Base-by-base conservation (phyloP, 2,113 vertebrate genomes). In the Vulpes ferrilata region DNA sequence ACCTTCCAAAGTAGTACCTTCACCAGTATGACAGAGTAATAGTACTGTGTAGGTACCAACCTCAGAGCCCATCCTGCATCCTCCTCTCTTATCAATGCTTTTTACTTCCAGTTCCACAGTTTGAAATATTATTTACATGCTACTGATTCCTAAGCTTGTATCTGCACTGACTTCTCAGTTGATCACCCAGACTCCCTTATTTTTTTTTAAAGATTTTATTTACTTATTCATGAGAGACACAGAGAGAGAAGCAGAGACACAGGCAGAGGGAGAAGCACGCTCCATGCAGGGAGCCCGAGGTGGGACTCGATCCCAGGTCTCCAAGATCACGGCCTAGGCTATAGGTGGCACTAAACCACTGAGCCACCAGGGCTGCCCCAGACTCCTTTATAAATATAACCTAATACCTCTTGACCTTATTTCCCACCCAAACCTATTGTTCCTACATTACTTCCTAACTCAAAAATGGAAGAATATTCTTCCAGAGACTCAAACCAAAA, bases 401-500 rank as follows among this genome's bases (percentile, higher is more conserved):
- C 11, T 53, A 48, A 73, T 48, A 90, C 0, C 22, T 90, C 30
- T 3, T 43, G 88, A 88, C 8, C 35, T 85, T 73, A 81, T 22
- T 69, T 88, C 53, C 12, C 23, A 94, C 71, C 43, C 13, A 84
- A 64, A 92, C 3, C 32, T 71, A 55, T 11, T 48, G 7, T 71
- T 91, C 35, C 30, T 53, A 83, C 17, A 83, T 59, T 94, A 20
- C 35, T 90, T 53, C 43, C 35, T 84, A 88, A 67, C 60, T 96
- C 53, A 96, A 60, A 83, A 97, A 65, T 32, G 35, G 51, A 81
- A 88, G 32, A 71, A 6, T 9, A 59, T 71, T 91, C 62, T 73
- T 74, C 15, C 20, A 95, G 59, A 62, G 43, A 71, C n/a, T 78
- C 43, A 95, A 88, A 79, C 35, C n/a, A 38, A 92, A 93, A 92